Base-by-base conservation (phyloP, 2,888 invertebrate genomes). In the Pollenia angustigena region DNA sequence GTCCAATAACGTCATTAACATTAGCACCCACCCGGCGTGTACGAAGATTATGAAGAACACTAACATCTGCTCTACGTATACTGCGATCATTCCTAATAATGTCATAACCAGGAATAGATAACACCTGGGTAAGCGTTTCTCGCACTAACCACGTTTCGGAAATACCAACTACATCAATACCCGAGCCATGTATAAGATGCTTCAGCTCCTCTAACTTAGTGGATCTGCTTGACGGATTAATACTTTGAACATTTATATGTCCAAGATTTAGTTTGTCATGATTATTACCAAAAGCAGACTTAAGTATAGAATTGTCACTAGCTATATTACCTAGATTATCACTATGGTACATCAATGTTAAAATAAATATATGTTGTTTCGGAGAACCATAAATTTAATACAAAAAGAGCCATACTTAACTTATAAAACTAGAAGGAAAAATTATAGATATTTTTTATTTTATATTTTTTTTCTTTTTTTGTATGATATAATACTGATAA, bases 221-320 rank as follows among this genome's bases (percentile, higher is more conserved):
- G 12, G 68, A 50, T 50, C 50, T 68, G 1, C 9, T 50, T 12
- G 50, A 48, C 0, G 68, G 68, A 14, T 50, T 68, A 4, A 68
- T 68, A 32, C 68, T 68, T 48, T 68, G 68, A 50, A 48, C 48
- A 32, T 66, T 66, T 4, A 66, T 66, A 10, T 66, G 46, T 23
- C 48, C 48, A 68, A 68, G 6, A 23, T 12, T 68, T 2, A 68
- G n/a, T 2, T 14, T 42, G 14, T 40, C 4, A 23, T 1, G 4
- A 32, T 32, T 32, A 32, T 32, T 32, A 1, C 32, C 4, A 32
- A 32, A 32, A 6, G 32, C 32, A 6, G 32, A 6, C 6, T 32
- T 4, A 32, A 32, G 32, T 32, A 32, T 32, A 0, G 40, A 60
- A 40, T 62, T 58, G 40, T 62, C 32, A 1, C n/a, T 9, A 42